Base-by-base conservation (phyloP, 2,888 invertebrate species). In the Dermolepida albohirtum region DNA sequence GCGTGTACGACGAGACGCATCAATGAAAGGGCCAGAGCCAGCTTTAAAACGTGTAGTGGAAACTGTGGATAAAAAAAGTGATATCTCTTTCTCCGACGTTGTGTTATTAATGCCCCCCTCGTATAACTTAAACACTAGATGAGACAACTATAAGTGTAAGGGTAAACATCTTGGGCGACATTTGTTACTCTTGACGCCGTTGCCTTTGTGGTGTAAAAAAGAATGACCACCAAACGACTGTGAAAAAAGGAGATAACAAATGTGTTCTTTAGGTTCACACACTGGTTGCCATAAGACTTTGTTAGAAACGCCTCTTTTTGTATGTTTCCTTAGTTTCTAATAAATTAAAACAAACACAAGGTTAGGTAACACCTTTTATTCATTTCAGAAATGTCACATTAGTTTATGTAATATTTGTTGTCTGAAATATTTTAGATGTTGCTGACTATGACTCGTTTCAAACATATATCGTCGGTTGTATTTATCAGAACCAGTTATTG, bases 71-170 rank as follows among this genome's bases (percentile, higher is more conserved):
- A 44, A 59, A 59, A 59, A 22, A 59, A 59, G 29, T 14, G 43
- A 59, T 59, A 59, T 59, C 44, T 59, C 59, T 27, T 44, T 59
- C 59, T 59, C 27, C 27, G 44, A 29, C 59, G 44, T 43, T 34
- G 34, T 34, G 59, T 44, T 59, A 59, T 59, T 59, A 59, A 59
- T 59, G 59, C 44, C 59, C 44, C 44, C 59, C 11, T 17, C 29
- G 59, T 44, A 59, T 44, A 59, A 44, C 59, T 59, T 59, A 59
- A 59, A 59, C 59, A 59, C 44, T 59, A 59, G 43, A 59, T 59
- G 59, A 43, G 59, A 59, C 59, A 59, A 59, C 44, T 27, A 59
- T 44, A 59, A 59, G 59, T 59, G 59, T 44, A 44, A 59, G 59
- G 44, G 59, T 29, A 59, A 59, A 59, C 59, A 59, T 59, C 59